Evolutionary conservation across 1,140 invertebrate species (phyloP).

Genomic region (Drosophila tani): DNA sequence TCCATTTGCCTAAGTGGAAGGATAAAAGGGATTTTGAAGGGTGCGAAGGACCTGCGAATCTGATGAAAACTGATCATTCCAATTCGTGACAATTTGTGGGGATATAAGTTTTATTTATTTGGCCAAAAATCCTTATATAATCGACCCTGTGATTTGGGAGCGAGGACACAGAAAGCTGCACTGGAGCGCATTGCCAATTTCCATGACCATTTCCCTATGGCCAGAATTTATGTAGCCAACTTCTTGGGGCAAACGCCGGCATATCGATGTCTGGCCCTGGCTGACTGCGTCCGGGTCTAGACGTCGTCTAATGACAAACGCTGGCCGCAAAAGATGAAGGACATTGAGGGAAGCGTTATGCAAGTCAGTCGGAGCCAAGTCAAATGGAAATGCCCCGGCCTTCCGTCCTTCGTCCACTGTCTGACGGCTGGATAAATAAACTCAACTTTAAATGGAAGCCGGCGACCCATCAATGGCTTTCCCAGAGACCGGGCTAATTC

Average conservation of each 20-base stretch:
- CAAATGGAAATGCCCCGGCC: constrained; percentile 67
- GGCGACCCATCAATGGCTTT: constrained; percentile 50
- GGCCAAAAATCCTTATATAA: constrained; percentile 12
- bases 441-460: constrained; percentile 75
- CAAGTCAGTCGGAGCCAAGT: constrained; percentile 75
- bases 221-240: constrained; percentile 62
- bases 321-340: constrained; percentile 72
- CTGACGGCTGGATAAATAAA: constrained; percentile 71
- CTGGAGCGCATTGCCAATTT: constrained; percentile 66
- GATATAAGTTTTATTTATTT: neutral
- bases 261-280: constrained; percentile 66
- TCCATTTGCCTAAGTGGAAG: constrained; percentile 24
- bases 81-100: neutral
- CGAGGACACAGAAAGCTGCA: constrained; percentile 9
- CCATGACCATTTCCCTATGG: constrained; percentile 60
- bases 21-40: constrained; percentile 5
- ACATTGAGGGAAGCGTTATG: constrained; percentile 60
- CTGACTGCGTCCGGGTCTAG: constrained; percentile 67
- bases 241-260: constrained; percentile 35
- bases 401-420: neutral
- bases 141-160: constrained; percentile 15
- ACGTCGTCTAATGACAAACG: constrained; percentile 78
- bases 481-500: constrained; percentile 53
- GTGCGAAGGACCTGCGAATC: neutral
- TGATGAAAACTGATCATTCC: neutral